Base-by-base conservation (phyloP, 1,140 invertebrate species). In the Bradynema listronoti region DNA sequence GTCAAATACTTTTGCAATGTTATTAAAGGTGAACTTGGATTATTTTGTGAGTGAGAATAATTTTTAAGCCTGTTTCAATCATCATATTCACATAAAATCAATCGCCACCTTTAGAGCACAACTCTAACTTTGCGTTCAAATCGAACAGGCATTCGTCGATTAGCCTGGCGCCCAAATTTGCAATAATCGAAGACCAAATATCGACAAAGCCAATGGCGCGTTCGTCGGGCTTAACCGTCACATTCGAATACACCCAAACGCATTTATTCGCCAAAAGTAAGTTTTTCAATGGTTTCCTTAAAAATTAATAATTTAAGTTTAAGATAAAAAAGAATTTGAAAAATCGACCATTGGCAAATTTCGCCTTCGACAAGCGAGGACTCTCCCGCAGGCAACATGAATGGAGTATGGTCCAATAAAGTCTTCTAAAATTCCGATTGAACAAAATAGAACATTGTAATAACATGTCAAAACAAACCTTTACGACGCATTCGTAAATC, bases 321-420 rank as follows among this genome's bases (percentile, higher is more conserved):
- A 59, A 56, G 22, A 29, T 11, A 47, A 9, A 25, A 16, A 3
- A 55, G 7, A 14, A 7, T 14, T 9, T 60, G 39, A 47, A 1
- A 6, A 2, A 47, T 4, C 25, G 11, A 63, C 61, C 61, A 63
- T 9, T 52, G 19, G 9, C 41, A 69, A 4, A 33, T 36, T 22
- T 41, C 33, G 3, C 33, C 30, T 5, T 22, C 11, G 7, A 33
- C 65, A 22, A 61, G 32, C 41, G 50, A 34, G 7, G 46, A 69
- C 63, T 76, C 45, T 58, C 73, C 73, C 24, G 73, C 74, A 1
- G 72, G 57, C 6, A 75, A 52, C 42, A 78, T 32, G 54, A 49
- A 78, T 2, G 47, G n/a, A 16, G 29, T 16, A 5, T 68, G 43
- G 27, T 75, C 63, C 6, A 72, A 14, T 9, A 71, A 50, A 11